Conservation (phyloP, 2,888 invertebrate species). For the Sericinus montela region DNA sequence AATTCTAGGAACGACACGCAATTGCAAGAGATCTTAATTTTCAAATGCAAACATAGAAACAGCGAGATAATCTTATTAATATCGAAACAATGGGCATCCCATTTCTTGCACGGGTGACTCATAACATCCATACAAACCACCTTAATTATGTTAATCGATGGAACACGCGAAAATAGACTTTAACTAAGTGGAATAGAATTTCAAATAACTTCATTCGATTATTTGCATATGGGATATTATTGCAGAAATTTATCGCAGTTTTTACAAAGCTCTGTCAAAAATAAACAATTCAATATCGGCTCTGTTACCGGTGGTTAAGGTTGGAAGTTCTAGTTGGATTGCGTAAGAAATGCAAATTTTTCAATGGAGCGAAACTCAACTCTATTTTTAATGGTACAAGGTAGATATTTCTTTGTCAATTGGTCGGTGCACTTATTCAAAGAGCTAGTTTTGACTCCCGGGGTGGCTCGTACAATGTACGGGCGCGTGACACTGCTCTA, state of each 20-base stretch:
- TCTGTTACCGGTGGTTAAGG: not conserved
- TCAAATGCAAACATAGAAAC: constrained; percentile 34
- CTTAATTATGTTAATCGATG: constrained; percentile 31
- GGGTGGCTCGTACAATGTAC: constrained; percentile 75
- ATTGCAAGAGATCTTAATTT: constrained; percentile 36
- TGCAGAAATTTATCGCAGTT: not conserved
- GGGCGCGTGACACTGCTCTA: constrained; percentile 74
- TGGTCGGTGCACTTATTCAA: constrained; percentile 40
- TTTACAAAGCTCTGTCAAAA: not conserved
- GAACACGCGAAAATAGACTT: constrained; percentile 29
- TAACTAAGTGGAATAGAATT: constrained; percentile 24
- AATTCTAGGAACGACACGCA: constrained; percentile 25
- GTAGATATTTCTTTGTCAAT: not conserved
- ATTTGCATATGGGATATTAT: constrained; percentile 11
- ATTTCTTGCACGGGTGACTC: constrained; percentile 65
- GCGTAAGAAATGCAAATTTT: not conserved
- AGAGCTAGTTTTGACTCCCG: constrained; percentile 72
- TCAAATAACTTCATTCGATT: constrained; percentile 2
- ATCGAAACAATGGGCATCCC: constrained; percentile 49
- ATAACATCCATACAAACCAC: constrained; percentile 49
- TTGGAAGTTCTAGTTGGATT: not conserved
- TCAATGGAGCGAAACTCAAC: not conserved
- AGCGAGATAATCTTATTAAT: constrained; percentile 41
- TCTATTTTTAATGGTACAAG: not conserved
- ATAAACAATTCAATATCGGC: constrained; percentile 6